phyloP scores from a whole-genome alignment of 2,888 invertebrate species.

The Sympetrum striolatum region DNA sequence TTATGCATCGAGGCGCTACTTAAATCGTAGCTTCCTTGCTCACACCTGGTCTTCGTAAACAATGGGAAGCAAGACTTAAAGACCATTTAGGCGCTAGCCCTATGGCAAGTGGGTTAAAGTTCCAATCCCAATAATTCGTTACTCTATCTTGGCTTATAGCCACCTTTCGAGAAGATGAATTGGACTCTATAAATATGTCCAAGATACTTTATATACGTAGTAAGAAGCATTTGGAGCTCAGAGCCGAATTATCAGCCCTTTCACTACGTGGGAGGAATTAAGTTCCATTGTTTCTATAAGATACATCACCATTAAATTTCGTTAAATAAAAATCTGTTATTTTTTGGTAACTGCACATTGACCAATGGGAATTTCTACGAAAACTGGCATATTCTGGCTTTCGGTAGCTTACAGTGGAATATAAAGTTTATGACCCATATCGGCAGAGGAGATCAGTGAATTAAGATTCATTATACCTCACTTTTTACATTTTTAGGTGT shows the following conservation, averaged over 20 bases:
- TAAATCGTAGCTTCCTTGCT: not conserved
- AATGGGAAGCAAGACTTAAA: not conserved
- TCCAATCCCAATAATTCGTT: slow-evolving; percentile 23
- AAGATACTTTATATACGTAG: slow-evolving; percentile 4
- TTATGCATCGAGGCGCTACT: not conserved
- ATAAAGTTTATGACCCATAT: no score
- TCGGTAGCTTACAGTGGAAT: not conserved
- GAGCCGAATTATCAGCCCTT: not conserved
- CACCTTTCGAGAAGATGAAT: slow-evolving; percentile 9
- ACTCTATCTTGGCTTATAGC: not conserved
- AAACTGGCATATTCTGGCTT: not conserved
- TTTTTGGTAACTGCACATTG: not conserved
- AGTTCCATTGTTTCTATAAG: not conserved
- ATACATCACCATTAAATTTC: not conserved
- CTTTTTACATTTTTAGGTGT: no score
- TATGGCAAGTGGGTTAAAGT: not conserved
- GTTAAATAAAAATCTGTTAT: not conserved
- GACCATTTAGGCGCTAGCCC: not conserved
- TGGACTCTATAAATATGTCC: slow-evolving; percentile 1
- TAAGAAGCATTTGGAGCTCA: not conserved
- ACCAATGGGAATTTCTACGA: not conserved
- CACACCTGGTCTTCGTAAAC: slow-evolving; percentile 30
- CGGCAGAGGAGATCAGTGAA: no score
- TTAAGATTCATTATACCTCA: no score
- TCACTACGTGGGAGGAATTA: not conserved